Conservation (phyloP, 1,140 invertebrate genomes). For the Chlorops oryzae region DNA sequence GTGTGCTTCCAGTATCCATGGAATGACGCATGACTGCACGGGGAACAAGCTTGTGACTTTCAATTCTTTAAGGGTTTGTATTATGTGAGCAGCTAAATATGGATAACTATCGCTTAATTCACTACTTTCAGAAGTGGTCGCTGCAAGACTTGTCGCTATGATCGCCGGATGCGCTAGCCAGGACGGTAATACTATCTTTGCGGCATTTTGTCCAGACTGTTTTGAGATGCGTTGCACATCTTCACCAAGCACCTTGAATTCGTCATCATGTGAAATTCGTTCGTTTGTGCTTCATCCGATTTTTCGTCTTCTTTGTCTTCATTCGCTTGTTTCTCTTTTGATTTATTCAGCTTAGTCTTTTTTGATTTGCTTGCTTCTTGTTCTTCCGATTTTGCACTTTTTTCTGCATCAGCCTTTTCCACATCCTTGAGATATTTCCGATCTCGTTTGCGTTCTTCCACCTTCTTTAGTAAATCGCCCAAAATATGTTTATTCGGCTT, state of each 20-base stretch:
- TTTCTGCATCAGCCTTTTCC: slow-evolving; percentile 9
- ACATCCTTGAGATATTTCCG: slow-evolving; percentile 22
- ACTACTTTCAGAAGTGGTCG: slow-evolving; percentile 57
- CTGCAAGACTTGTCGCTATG: slow-evolving; percentile 53
- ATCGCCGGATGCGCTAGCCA: slow-evolving; percentile 79
- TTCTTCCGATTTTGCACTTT: not conserved
- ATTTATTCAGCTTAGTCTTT: not conserved
- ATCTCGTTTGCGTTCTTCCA: slow-evolving; percentile 33
- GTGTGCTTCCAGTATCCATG: slow-evolving; percentile 65
- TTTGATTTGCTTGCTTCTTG: not conserved
- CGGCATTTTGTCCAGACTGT: too few species aligned
- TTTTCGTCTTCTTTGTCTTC: not conserved
- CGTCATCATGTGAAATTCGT: slow-evolving; percentile 10
- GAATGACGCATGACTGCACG: slow-evolving; percentile 80
- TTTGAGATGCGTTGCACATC: slow-evolving; percentile 54
- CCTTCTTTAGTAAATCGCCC: slow-evolving; percentile 53
- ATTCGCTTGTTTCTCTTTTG: not conserved
- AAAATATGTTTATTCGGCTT: slow-evolving; percentile 47
- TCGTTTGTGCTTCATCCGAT: slow-evolving; percentile 2
- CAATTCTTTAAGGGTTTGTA: slow-evolving; percentile 62
- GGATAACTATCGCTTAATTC: slow-evolving; percentile 52
- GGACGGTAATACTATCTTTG: slow-evolving; percentile 70
- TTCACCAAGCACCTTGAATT: slow-evolving; percentile 51
- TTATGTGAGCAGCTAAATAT: slow-evolving; percentile 49
- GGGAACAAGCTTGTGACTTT: slow-evolving; percentile 76